Evolutionary conservation across 2,888 invertebrate species (phyloP).

Genomic region (Andrena haemorrhoa): DNA sequence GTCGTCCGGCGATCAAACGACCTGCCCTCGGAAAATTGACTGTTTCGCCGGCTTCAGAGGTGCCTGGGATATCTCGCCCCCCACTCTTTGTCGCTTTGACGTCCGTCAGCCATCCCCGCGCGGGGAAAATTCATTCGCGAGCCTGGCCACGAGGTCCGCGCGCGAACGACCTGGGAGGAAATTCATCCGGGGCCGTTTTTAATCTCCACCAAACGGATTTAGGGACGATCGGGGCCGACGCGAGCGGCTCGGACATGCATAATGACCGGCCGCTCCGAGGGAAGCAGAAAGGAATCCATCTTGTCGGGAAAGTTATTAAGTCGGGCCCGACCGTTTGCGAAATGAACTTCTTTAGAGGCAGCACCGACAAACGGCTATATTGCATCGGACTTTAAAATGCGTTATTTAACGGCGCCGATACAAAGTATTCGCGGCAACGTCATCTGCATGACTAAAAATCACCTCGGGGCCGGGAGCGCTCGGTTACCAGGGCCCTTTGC

Average conservation of each 20-base stretch:
- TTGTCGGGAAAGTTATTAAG: slow-evolving; percentile 69
- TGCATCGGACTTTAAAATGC: slow-evolving; percentile 73
- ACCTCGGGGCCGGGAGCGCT: slow-evolving; percentile 26
- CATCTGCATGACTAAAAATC: slow-evolving; percentile 69
- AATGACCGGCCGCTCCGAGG: slow-evolving; percentile 38
- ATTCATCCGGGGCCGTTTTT: slow-evolving; percentile 41
- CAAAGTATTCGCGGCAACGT: slow-evolving; percentile 60
- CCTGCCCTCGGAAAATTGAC: slow-evolving; percentile 44
- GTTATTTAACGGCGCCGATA: slow-evolving; percentile 57
- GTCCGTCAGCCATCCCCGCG: not conserved
- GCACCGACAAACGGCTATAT: slow-evolving; percentile 66
- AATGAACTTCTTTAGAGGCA: slow-evolving; percentile 65
- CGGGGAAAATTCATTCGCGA: not conserved
- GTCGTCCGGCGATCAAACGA: slow-evolving; percentile 14
- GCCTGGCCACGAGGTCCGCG: slow-evolving; percentile 5
- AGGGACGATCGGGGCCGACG: slow-evolving; percentile 24
- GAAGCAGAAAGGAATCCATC: slow-evolving; percentile 67
- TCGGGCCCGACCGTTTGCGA: slow-evolving; percentile 46
- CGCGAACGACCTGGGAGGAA: not conserved
- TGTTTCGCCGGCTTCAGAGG: slow-evolving; percentile 23
- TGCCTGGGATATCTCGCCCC: not conserved
- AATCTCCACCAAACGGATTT: slow-evolving; percentile 47
- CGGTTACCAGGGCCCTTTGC: slow-evolving; percentile 50
- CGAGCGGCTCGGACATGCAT: slow-evolving; percentile 39
- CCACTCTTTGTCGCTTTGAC: slow-evolving; percentile 3